Evolutionary conservation across 2,888 invertebrate species (phyloP).

Genomic region (Malachius bipustulatus): DNA sequence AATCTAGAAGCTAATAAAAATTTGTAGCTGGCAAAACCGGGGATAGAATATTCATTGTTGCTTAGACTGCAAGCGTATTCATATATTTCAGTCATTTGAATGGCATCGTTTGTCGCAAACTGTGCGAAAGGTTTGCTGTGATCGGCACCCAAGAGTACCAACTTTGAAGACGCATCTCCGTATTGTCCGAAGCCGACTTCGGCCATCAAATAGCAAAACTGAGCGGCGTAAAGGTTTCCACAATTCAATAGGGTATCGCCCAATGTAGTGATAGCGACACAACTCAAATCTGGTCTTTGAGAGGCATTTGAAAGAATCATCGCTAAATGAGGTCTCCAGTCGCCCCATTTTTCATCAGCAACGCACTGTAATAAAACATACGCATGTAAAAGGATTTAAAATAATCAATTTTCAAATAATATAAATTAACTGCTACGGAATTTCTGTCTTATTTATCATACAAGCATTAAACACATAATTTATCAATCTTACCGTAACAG

Average conservation of each 20-base stretch:
- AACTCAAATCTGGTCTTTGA: slow-evolving; percentile 62
- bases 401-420: neutral
- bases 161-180: slow-evolving; percentile 45
- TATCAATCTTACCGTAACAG: slow-evolving; percentile 50
- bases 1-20: slow-evolving; percentile 67
- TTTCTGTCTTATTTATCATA: no score
- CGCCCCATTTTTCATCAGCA: slow-evolving; percentile 67
- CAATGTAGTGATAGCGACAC: slow-evolving; percentile 61
- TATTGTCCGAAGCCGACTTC: slow-evolving; percentile 47
- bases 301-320: slow-evolving; percentile 85
- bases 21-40: slow-evolving; percentile 77
- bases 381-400: neutral
- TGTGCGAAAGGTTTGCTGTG: slow-evolving; percentile 49
- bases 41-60: slow-evolving; percentile 58
- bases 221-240: slow-evolving; percentile 81
- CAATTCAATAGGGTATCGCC: slow-evolving; percentile 60
- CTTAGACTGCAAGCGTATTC: slow-evolving; percentile 82
- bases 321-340: slow-evolving; percentile 95
- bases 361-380: slow-evolving; percentile 40
- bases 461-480: slow-evolving; percentile 2
- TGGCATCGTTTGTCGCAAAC: slow-evolving; percentile 70
- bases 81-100: slow-evolving; percentile 91
- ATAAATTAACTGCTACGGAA: no score
- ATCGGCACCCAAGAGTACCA: slow-evolving; percentile 71
- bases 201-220: slow-evolving; percentile 91